phyloP scores from a whole-genome alignment of 2,888 invertebrate genomes.

The Harpagoxenus sublaevis region DNA sequence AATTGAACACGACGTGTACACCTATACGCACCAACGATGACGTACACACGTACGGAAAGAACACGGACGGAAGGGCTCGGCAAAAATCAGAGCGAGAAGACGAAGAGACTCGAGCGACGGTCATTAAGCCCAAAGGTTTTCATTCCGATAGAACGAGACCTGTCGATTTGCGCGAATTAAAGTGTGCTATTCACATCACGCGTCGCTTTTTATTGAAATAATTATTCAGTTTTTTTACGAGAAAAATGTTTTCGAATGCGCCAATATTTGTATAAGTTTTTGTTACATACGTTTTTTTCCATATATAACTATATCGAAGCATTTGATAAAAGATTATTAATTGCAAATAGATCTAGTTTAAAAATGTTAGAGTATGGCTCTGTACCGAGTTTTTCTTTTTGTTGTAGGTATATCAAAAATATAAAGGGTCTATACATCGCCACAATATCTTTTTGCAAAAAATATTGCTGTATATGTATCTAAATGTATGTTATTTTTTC shows the following conservation, averaged over 20 bases:
- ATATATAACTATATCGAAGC: not conserved
- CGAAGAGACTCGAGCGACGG: slow-evolving; percentile 64
- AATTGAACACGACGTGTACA: slow-evolving; percentile 81
- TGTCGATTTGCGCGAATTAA: slow-evolving; percentile 42
- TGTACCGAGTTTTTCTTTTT: not conserved
- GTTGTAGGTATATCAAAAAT: not conserved
- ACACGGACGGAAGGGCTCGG: slow-evolving; percentile 47
- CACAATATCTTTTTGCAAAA: not conserved
- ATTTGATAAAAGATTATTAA: not conserved
- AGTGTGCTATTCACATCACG: slow-evolving; percentile 9
- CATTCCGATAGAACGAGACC: slow-evolving; percentile 58
- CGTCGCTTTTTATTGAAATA: not conserved
- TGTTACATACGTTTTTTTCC: not conserved
- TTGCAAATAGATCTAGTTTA: not conserved
- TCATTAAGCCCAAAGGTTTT: slow-evolving; percentile 67
- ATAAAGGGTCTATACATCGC: not conserved
- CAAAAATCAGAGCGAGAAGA: slow-evolving; percentile 70
- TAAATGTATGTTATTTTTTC: not conserved
- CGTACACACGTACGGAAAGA: slow-evolving; percentile 32
- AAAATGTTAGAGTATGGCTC: not conserved
- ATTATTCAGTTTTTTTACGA: not conserved
- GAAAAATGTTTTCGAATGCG: not conserved
- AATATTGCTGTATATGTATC: not conserved
- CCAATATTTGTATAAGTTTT: not conserved
- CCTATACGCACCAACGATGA: slow-evolving; percentile 64